Evolutionary conservation across 2,113 vertebrate species (phyloP), one percentile per base, ranked within the genome.

Genomic region (Pseudolaguvia tuberculata): DNA sequence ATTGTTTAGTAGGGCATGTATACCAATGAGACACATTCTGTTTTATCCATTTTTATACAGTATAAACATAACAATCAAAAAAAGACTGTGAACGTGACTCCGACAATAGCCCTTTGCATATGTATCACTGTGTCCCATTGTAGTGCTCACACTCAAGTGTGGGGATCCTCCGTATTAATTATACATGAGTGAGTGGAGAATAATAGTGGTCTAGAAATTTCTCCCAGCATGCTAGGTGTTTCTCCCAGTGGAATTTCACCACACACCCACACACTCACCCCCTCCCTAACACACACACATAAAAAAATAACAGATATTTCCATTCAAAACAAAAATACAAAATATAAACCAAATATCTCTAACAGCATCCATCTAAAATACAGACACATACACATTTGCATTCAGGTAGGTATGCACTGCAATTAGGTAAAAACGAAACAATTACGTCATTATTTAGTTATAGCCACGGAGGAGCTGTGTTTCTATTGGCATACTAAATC

Each of bases 361-460:
- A n/a, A n/a, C 20, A 55, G 0, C 11, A 8, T n/a, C 0, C n/a
- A 20, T n/a, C 53, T 1, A 18, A 42, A 35, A 18, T 20, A 67
- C 13, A 0, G n/a, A 55, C 6, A 25, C 25, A 23, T 3, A 20
- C 15, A 63, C 29, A 59, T 21, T 25, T 53, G 0, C 18, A 51
- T 25, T 13, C 5, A 52, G 17, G 11, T 31, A 29, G 10, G 17
- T 11, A 4, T 55, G 45, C 18, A 70, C 13, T 7, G 67, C 45
- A 18, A 21, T 55, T 31, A 27, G 47, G 7, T 57, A 61, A 20
- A n/a, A 20, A n/a, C 55, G 12, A 21, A 39, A n/a, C 21, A 61
- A 53, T 78, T 73, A 81, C 70, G 76, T 81, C 76, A 78, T 72
- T 25, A 48, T 15, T 47, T 67, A 59, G 71, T 71, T 74, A 73